These are phyloP conservation scores for Corythaixoides concolor DNA, from an alignment of 2,113 vertebrate species.

Conservation along the genomic window DNA sequence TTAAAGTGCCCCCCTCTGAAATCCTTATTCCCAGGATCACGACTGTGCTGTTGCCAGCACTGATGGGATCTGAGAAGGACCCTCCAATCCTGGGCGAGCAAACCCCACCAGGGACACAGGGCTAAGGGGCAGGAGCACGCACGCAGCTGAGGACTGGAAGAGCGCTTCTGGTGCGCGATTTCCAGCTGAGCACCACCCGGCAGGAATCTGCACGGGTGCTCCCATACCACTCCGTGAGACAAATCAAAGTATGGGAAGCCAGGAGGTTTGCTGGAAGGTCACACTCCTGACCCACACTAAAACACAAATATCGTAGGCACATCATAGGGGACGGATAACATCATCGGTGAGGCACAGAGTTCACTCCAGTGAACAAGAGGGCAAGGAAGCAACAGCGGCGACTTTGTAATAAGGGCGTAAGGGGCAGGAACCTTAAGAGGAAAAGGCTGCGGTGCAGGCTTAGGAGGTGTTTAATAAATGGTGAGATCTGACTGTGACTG, in stretches of 20 bases:
- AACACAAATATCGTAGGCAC: accelerated
- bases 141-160: accelerated
- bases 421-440: background rate
- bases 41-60: background rate
- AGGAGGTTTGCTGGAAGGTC: background rate
- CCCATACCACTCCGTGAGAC: accelerated
- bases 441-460: background rate
- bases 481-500: background rate
- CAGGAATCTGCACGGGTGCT: accelerated
- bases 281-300: background rate
- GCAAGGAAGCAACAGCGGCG: background rate
- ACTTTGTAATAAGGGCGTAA: background rate
- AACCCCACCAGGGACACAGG: background rate
- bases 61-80: background rate
- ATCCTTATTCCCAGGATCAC: background rate
- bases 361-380: background rate
- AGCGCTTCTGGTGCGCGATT: accelerated
- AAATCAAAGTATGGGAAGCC: background rate
- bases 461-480: background rate
- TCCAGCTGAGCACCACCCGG: background rate
- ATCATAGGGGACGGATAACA: background rate
- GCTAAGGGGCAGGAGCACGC: background rate
- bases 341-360: background rate
- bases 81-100: background rate
- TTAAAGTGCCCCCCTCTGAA: background rate